Base-by-base conservation (phyloP, 2,113 vertebrate genomes). In the Enhydra lutris region DNA sequence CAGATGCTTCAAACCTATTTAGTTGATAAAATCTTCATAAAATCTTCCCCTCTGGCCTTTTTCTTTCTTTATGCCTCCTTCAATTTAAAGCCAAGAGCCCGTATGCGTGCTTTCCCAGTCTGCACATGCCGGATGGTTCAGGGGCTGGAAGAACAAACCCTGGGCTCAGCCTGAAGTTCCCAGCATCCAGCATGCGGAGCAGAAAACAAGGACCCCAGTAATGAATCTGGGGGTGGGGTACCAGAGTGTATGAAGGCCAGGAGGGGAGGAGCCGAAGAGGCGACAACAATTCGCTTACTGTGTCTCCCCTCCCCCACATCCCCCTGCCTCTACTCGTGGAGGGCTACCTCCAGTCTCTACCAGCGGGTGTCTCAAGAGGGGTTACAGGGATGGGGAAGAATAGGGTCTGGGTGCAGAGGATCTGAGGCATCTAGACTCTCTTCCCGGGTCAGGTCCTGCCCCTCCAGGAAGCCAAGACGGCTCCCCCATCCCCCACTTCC, bases 211-310 rank as follows among this genome's bases (percentile, higher is more conserved):
- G 9, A 21, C 20, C n/a, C 52, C 10, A 20, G 74, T 20, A 20
- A 21, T 0, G 0, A 1, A 5, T 15, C 15, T 0, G 14, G 57
- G 57, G 29, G 47, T 42, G 0, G 15, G 18, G n/a, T 17, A 1
- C 13, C 13, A 76, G 83, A 80, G 34, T 2, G 1, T 18, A 20
- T 0, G 3, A 57, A 42, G 42, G 81, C 23, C 36, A 7, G 15
- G n/a, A 63, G 34, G 63, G 2, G 45, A 52, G 82, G 12, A 24
- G 67, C 61, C 59, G 24, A 12, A 17, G 55, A 8, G 20, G 69
- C 6, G 2, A 24, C 59, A n/a, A n/a, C n/a, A 9, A 11, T 23
- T 13, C 1, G 3, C 15, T 65, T 20, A 8, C 39, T 26, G 2
- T 76, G 17, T 88, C 42, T 78, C 4, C 4, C 4, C 26, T 11